These are phyloP conservation scores for Digitonthophagus gazella DNA, from an alignment of 2,888 invertebrate genomes.

Conservation along the genomic window DNA sequence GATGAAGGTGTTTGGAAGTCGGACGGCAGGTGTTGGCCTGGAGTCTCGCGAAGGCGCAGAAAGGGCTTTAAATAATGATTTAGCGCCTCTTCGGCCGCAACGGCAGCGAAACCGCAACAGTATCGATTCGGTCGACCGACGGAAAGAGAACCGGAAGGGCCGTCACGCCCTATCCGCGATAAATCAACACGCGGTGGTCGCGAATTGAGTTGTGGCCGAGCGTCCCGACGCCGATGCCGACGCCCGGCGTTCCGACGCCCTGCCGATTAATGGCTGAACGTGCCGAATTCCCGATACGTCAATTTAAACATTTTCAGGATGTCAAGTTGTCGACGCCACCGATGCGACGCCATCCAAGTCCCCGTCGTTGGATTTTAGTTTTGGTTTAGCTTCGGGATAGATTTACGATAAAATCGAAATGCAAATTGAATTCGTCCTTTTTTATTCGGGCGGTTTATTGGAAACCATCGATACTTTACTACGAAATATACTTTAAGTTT, in stretches of 20 bases:
- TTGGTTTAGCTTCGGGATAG: neutral
- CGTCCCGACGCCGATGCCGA: slow-evolving; percentile 2
- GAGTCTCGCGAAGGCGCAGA: neutral
- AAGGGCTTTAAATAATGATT: neutral
- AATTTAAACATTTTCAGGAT: slow-evolving; percentile 9
- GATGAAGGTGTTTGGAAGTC: neutral
- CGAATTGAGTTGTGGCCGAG: slow-evolving; percentile 15
- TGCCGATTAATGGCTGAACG: slow-evolving; percentile 14
- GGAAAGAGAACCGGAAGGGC: neutral
- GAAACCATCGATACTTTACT: neutral
- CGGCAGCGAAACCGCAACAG: neutral
- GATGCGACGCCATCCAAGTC: neutral
- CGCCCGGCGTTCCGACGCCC: neutral
- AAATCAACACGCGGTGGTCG: slow-evolving; percentile 17
- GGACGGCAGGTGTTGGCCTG: neutral
- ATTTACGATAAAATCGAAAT: neutral
- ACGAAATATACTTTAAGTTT: no score
- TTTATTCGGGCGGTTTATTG: neutral
- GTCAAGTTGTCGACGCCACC: neutral
- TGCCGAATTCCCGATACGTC: slow-evolving; percentile 15
- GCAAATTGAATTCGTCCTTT: neutral
- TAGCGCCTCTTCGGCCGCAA: neutral
- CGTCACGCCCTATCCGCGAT: slow-evolving; percentile 12
- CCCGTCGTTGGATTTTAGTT: neutral
- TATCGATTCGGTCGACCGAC: neutral